Evolutionary conservation across 2,113 vertebrate species (phyloP).

Genomic region (Uria aalge): DNA sequence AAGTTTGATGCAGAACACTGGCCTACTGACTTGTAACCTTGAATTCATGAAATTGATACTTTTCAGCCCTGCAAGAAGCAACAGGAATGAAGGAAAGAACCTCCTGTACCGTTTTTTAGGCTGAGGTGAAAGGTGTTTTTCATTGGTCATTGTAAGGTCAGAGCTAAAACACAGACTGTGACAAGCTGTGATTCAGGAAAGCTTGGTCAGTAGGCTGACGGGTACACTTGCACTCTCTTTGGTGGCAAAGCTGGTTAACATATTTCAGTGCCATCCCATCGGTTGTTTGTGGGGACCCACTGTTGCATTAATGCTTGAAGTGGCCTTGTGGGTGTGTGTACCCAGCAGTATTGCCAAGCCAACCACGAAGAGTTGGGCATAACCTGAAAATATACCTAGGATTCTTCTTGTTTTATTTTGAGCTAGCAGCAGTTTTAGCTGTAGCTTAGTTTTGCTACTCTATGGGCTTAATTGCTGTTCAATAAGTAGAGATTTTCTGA

Average conservation of each 20-base stretch:
- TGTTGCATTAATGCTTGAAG: neutral
- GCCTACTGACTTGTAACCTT: neutral
- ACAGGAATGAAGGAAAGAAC: neutral
- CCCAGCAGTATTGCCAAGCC: neutral
- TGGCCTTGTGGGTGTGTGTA: no score
- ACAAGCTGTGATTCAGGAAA: neutral
- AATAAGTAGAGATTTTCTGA: neutral
- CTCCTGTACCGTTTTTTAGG: neutral
- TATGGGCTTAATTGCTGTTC: neutral
- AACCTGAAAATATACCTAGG: neutral
- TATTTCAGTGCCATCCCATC: neutral
- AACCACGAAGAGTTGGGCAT: neutral
- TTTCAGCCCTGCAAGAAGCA: neutral
- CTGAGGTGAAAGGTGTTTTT: neutral
- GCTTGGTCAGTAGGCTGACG: neutral
- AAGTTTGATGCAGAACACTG: neutral
- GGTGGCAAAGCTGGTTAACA: neutral
- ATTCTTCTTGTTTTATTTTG: neutral
- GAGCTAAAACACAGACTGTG: neutral
- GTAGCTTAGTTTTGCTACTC: neutral
- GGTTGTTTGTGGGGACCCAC: neutral
- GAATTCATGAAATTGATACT: neutral
- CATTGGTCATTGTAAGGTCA: neutral
- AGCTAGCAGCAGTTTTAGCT: neutral
- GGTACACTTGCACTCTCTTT: neutral